Evolutionary conservation across 2,888 invertebrate genomes (phyloP).

Genomic region (Alviniconcha strummeri): DNA sequence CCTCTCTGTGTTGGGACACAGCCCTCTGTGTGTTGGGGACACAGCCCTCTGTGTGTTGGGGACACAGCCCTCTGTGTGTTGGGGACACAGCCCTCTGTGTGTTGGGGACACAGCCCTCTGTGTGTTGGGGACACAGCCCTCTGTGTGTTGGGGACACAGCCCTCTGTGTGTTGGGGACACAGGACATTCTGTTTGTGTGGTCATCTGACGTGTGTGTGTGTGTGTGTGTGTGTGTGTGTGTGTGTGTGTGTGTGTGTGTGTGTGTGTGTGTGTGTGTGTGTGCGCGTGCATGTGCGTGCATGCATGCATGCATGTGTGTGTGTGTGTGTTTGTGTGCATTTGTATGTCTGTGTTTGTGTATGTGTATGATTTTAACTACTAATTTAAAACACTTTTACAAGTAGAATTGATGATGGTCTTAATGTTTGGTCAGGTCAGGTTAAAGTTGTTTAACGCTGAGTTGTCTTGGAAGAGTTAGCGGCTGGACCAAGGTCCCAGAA

Average conservation of each 20-base stretch:
- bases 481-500: no score
- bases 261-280: background rate
- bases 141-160: slow-evolving; percentile 8
- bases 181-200: background rate
- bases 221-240: background rate
- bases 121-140: slow-evolving; percentile 8
- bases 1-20: background rate
- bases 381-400: no score
- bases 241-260: background rate
- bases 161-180: background rate
- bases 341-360: background rate
- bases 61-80: background rate
- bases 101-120: background rate
- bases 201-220: background rate
- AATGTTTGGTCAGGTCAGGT: no score
- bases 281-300: background rate
- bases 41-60: slow-evolving; percentile 1
- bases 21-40: slow-evolving; percentile 9
- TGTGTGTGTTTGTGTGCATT: background rate
- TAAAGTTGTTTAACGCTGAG: no score
- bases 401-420: no score
- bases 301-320: background rate
- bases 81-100: background rate
- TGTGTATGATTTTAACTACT: background rate
- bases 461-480: no score